A percentile compares a stretch with the other conserved stretches of the same genome.
phyloP scores from a whole-genome alignment of 1,140 invertebrate genomes.

The Sarcophaga bullata region DNA sequence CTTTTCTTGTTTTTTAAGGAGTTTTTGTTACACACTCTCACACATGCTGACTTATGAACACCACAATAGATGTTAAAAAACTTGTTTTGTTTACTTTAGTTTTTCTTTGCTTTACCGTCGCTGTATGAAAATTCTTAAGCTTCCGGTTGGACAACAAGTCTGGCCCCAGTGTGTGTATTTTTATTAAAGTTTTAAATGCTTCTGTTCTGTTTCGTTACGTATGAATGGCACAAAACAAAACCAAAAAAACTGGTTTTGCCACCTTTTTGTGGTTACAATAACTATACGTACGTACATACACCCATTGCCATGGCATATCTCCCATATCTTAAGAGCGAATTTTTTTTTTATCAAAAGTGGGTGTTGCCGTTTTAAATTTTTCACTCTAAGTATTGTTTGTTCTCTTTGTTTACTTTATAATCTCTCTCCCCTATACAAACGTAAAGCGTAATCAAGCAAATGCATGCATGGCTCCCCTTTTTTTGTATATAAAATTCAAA shows the following conservation, averaged over 20 bases:
- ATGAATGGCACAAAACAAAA: background rate
- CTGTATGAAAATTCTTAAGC: slow-evolving; percentile 29
- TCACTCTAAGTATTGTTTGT: slow-evolving; percentile 26
- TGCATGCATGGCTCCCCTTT: background rate
- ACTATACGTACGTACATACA: background rate
- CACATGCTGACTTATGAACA: too few species aligned
- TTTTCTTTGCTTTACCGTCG: slow-evolving; percentile 32
- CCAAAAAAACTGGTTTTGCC: slow-evolving; percentile 1
- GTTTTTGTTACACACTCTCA: background rate
- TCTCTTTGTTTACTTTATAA: background rate
- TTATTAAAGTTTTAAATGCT: slow-evolving; percentile 33
- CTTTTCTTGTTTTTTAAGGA: background rate
- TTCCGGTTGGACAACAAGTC: slow-evolving; percentile 38
- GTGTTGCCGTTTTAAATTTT: slow-evolving; percentile 38
- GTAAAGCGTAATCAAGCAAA: background rate
- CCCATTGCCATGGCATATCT: slow-evolving; percentile 1
- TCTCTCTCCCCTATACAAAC: slow-evolving; percentile 26
- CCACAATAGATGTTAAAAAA: too few species aligned
- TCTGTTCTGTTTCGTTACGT: slow-evolving; percentile 37
- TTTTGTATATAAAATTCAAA: background rate
- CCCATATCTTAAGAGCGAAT: slow-evolving; percentile 27
- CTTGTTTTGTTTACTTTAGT: too few species aligned
- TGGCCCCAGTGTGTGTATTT: background rate
- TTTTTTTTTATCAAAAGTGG: slow-evolving; percentile 36
- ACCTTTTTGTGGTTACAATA: background rate